These are phyloP conservation scores for Phalacrocorax brasilianus DNA, from an alignment of 2,113 vertebrate species.

Conservation along the genomic window DNA sequence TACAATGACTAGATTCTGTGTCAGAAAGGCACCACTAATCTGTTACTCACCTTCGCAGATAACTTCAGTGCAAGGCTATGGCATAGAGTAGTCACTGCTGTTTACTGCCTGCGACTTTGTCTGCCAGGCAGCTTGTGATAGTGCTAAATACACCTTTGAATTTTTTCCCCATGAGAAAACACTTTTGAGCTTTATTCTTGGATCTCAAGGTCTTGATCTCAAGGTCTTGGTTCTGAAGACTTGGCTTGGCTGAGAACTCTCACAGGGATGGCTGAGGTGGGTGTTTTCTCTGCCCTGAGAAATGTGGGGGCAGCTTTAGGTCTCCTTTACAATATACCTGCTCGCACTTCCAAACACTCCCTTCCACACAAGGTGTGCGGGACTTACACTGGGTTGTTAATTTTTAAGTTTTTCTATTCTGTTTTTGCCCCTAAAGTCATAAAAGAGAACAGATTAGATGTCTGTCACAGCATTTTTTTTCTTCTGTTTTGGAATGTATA, in stretches of 20 bases:
- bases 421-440: background rate
- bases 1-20: background rate
- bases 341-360: background rate
- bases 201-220: background rate
- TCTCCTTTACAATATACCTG: background rate
- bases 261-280: background rate
- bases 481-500: background rate
- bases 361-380: background rate
- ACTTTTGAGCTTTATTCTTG: background rate
- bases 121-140: background rate
- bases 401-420: background rate
- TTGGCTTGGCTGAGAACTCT: background rate
- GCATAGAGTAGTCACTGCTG: background rate
- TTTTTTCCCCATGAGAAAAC: background rate
- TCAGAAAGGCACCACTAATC: background rate
- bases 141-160: background rate
- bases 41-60: background rate
- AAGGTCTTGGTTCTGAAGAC: background rate
- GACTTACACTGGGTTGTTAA: background rate
- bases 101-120: background rate
- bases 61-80: background rate
- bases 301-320: background rate
- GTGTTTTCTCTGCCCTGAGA: background rate
- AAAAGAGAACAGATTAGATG: background rate
- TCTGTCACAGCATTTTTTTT: background rate